phyloP scores from a whole-genome alignment of 2,113 vertebrate species.

The Motacilla alba region DNA sequence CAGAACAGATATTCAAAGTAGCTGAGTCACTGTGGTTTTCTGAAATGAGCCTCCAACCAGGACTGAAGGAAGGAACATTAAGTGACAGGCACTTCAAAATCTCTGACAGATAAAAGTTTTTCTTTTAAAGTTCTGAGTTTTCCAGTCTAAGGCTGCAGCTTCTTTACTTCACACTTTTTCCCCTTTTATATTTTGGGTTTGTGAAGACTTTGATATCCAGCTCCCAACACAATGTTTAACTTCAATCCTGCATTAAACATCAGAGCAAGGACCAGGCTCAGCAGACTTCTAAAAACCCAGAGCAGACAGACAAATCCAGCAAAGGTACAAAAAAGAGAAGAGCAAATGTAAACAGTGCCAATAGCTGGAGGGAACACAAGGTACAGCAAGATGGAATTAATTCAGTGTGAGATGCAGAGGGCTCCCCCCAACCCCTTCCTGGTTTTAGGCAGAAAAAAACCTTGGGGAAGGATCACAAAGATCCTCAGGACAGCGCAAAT shows the following conservation, averaged over 20 bases:
- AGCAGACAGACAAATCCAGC: neutral
- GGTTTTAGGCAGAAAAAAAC: neutral
- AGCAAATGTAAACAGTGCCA: neutral
- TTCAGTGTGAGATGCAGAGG: neutral
- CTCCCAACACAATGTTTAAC: neutral
- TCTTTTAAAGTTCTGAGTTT: neutral
- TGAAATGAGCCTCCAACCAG: neutral
- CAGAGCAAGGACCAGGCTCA: neutral
- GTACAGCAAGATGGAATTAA: neutral
- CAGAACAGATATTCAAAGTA: constrained; percentile 12
- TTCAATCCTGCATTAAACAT: neutral
- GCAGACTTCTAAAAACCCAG: neutral
- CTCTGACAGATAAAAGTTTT: neutral
- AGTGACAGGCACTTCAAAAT: neutral
- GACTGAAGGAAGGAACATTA: neutral
- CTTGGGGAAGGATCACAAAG: neutral
- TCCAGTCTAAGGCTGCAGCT: neutral
- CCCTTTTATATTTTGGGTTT: neutral
- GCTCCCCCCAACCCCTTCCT: neutral
- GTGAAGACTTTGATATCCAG: neutral
- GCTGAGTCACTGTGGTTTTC: constrained; percentile 2
- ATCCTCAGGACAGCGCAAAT: neutral
- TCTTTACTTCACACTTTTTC: neutral
- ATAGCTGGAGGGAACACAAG: neutral
- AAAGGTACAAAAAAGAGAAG: neutral